Evolutionary conservation across 2,797 vertebrate genomes (phyloP).

Genomic region (Sparus aurata): DNA sequence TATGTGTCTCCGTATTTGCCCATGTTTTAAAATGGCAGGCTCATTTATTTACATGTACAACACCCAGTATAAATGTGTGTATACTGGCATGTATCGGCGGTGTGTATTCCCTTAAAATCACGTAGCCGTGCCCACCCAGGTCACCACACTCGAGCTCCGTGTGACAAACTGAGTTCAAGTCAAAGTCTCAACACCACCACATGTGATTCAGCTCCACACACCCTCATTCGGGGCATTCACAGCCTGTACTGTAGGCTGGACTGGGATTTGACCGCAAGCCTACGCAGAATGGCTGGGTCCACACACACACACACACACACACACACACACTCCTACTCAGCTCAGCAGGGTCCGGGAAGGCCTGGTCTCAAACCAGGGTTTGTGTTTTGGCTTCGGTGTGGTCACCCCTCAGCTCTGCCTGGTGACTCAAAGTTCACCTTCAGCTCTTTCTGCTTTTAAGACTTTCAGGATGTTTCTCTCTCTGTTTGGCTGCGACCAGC

Average conservation of each 20-base stretch:
- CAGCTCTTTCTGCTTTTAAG: neutral
- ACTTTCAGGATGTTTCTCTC: neutral
- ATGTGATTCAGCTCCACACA: conserved; percentile 17
- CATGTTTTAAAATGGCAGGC: neutral
- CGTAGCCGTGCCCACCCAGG: neutral
- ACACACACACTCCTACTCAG: conserved; percentile 6
- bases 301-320: conserved; percentile 24
- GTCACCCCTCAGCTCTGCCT: conserved; percentile 25
- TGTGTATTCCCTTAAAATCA: neutral
- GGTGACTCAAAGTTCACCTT: conserved; percentile 30
- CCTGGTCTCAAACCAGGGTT: conserved; percentile 18
- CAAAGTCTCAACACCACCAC: neutral
- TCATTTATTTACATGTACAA: neutral
- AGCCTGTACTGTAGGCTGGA: conserved; percentile 55
- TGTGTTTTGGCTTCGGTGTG: conserved; percentile 41
- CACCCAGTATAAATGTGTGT: neutral
- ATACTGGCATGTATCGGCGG: neutral
- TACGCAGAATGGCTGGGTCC: conserved; percentile 64
- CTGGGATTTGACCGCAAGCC: conserved; percentile 69
- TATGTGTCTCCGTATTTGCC: too few species aligned
- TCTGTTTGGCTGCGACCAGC: neutral
- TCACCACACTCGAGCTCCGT: neutral
- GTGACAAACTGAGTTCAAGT: conserved; percentile 9
- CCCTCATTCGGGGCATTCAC: conserved; percentile 44
- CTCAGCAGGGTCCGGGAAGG: conserved; percentile 42